Base-by-base conservation (phyloP, 2,797 vertebrate genomes). In the Cirrhinus mrigala region DNA sequence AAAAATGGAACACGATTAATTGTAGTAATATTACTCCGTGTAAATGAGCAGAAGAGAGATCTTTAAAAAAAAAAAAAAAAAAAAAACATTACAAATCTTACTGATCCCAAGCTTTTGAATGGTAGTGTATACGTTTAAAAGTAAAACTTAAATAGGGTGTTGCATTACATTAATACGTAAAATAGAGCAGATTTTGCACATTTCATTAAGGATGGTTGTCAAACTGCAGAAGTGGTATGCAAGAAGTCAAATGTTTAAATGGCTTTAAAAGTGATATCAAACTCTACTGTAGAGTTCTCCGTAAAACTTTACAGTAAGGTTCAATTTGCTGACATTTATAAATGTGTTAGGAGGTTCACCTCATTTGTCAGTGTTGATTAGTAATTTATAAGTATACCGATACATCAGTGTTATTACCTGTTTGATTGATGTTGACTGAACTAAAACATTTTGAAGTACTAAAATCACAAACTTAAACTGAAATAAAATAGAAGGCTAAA, bases 211-310 rank as follows among this genome's bases (percentile, higher is more conserved):
- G 62, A 29, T 50, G 48, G 6, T n/a, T 70, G 20, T 14, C 10
- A n/a, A 44, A 24, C 44, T 33, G 11, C 20, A 48, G n/a, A 18
- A 3, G 22, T 16, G 50, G 22, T 81, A n/a, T 81, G 79, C 79
- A 81, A 54, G 29, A 80, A 69, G 20, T 22, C 70, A 70, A 69
- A 40, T 18, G 62, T 52, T 3, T 46, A 46, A 46, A 9, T 9
- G 8, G 4, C 52, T 54, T 84, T 79, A 64, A 85, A 80, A 66
- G 62, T 66, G 33, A 52, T 80, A 85, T 64, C 60, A 77, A 37
- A 83, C 69, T 81, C 54, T 22, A 48, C 48, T 83, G 60, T 52
- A 85, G 81, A 83, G 79, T 77, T 83, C 80, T 71, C 75, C 20
- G 11, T 40, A 44, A 44, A 20, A 44, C 20, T 70, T 70, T 14